Base-by-base conservation (phyloP, 1,140 invertebrate genomes). In the Leptestheria dahalacensis region DNA sequence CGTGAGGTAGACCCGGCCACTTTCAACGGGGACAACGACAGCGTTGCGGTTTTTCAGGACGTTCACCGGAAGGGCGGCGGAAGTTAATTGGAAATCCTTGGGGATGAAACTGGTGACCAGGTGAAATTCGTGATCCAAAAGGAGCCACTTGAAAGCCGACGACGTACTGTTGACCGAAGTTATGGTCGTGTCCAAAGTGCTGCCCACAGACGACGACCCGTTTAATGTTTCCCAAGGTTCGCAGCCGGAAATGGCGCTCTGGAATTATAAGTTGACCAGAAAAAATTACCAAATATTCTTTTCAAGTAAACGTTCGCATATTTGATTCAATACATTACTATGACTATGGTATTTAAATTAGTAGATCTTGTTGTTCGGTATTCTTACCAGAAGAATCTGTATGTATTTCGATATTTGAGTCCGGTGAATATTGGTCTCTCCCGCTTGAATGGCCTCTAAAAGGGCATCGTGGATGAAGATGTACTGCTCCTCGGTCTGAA, bases 381-480 rank as follows among this genome's bases (percentile, higher is more conserved):
- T 28, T 26, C 23, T 41, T 33, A 26, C 41, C 15, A 21, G 53
- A 66, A 84, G 74, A 62, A 75, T 75, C 62, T 79, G 76, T 60
- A 84, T 73, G 65, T 85, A 84, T 57, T 76, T 71, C 51, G 77
- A 69, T 56, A 85, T 73, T 65, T 82, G 75, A 57, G 78, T 75
- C 50, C 77, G 74, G 53, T 79, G 79, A 20, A 94, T 82, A 73
- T 91, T 90, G 0, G 91, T 94, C 70, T 94, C 87, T 10, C 86
- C 85, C 1, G 65, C 66, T 58, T 91, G 82, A 48, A 96, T 91
- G 54, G 91, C 91, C 73, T 96, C 92, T n/a, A 92, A 77, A 24
- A 96, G 69, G 2, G 91, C 91, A 71, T 95, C 91, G 73, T 97
- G 91, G 64, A 97, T 91, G 74, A 97, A 95, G 63, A 95, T 90